Conservation (phyloP, 2,797 vertebrate species). For the Avahi laniger region DNA sequence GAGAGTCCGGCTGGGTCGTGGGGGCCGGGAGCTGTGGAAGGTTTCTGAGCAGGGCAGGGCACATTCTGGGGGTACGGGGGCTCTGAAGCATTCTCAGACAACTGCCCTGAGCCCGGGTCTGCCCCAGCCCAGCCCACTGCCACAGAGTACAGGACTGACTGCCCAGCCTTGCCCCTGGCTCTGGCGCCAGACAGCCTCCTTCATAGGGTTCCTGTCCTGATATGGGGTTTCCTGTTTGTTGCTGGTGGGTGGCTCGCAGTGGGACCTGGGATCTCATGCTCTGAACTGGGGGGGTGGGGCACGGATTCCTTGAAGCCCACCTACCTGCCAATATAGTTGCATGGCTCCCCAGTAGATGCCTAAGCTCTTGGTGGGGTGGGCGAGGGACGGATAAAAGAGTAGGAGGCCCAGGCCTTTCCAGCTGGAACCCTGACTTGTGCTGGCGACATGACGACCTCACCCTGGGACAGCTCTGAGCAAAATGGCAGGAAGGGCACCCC, state of each 20-base stretch:
- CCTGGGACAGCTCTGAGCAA: background rate
- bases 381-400: background rate
- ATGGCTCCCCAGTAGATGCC: background rate
- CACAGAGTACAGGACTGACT: background rate
- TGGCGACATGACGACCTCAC: background rate
- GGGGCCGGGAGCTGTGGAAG: background rate
- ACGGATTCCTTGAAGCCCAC: background rate
- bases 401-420: background rate
- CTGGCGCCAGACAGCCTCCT: slow-evolving; percentile 34
- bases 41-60: background rate
- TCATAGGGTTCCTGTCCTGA: background rate
- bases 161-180: background rate
- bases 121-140: background rate
- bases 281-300: background rate
- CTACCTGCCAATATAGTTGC: background rate
- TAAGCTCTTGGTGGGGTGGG: background rate
- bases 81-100: background rate
- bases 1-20: background rate
- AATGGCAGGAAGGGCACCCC: background rate
- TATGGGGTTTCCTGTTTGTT: slow-evolving; percentile 20
- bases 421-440: background rate
- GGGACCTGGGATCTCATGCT: background rate
- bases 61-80: background rate
- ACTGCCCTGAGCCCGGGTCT: background rate
- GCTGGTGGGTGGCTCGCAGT: background rate